Conservation (phyloP, 2,797 vertebrate species). For the Enteromius fasciolatus region DNA sequence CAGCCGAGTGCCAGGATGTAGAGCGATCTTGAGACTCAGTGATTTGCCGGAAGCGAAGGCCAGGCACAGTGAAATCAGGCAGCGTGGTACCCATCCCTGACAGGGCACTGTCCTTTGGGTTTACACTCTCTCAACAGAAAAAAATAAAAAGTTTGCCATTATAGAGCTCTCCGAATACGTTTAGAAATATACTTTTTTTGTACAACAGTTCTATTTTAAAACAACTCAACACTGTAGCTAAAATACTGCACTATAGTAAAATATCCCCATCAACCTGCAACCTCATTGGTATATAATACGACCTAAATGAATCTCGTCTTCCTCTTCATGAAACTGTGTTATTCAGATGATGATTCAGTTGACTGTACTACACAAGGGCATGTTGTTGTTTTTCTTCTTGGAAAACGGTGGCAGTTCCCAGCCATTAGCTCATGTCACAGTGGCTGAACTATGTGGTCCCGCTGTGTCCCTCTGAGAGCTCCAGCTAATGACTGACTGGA, state of each 20-base stretch:
- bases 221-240: conserved; percentile 72
- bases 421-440: conserved; percentile 31
- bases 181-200: conserved; percentile 71
- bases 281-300: conserved; percentile 67
- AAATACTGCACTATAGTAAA: conserved; percentile 81
- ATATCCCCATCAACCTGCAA: conserved; percentile 67
- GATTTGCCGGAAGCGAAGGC: conserved; percentile 14
- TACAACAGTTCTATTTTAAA: conserved; percentile 71
- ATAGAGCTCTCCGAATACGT: conserved; percentile 65
- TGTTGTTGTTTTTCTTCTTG: conserved; percentile 44
- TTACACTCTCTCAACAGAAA: conserved; percentile 64
- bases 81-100: conserved; percentile 66
- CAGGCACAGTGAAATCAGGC: conserved; percentile 81
- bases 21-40: conserved; percentile 27
- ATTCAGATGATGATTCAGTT: conserved; percentile 57
- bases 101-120: conserved; percentile 69
- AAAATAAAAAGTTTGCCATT: conserved; percentile 61
- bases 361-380: conserved; percentile 66
- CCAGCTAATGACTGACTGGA: conserved; percentile 10
- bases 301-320: conserved; percentile 64
- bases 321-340: conserved; percentile 18
- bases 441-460: conserved; percentile 17
- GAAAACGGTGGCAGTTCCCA: conserved; percentile 42
- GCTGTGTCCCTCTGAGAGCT: conserved; percentile 14
- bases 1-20: conserved; percentile 54